Conservation (phyloP, 2,113 vertebrate species). For the Bujurquina vittata region DNA sequence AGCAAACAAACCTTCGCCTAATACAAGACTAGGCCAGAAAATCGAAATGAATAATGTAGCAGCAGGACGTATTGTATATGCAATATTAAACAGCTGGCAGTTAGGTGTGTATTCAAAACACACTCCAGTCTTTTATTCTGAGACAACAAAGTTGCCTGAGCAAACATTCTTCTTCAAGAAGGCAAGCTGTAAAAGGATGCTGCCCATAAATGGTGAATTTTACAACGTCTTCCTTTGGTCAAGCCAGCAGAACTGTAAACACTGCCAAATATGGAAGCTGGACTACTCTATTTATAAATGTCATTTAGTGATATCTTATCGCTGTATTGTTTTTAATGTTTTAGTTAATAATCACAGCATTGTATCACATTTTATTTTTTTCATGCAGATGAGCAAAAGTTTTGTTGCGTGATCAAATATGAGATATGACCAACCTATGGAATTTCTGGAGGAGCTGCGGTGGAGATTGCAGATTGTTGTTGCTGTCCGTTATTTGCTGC, state of each 20-base stretch:
- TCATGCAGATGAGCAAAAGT: neutral
- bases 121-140: slow-evolving; percentile 20
- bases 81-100: slow-evolving; percentile 53
- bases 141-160: slow-evolving; percentile 13
- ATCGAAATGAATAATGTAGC: slow-evolving; percentile 53
- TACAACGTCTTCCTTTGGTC: neutral
- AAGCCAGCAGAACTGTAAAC: neutral
- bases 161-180: neutral
- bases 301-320: neutral
- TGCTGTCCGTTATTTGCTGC: neutral
- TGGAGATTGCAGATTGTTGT: neutral
- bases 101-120: slow-evolving; percentile 41
- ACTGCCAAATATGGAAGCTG: neutral
- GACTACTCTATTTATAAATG: neutral
- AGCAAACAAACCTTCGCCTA: slow-evolving; percentile 35
- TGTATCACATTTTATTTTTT: neutral
- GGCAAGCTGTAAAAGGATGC: neutral
- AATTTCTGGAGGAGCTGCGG: neutral
- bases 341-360: neutral
- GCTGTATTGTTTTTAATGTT: neutral
- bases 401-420: slow-evolving; percentile 1
- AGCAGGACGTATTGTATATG: slow-evolving; percentile 21
- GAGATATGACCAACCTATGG: neutral
- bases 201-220: neutral
- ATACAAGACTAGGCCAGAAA: slow-evolving; percentile 38